phyloP scores from a whole-genome alignment of 2,113 vertebrate genomes.

The Calyptomena viridis region DNA sequence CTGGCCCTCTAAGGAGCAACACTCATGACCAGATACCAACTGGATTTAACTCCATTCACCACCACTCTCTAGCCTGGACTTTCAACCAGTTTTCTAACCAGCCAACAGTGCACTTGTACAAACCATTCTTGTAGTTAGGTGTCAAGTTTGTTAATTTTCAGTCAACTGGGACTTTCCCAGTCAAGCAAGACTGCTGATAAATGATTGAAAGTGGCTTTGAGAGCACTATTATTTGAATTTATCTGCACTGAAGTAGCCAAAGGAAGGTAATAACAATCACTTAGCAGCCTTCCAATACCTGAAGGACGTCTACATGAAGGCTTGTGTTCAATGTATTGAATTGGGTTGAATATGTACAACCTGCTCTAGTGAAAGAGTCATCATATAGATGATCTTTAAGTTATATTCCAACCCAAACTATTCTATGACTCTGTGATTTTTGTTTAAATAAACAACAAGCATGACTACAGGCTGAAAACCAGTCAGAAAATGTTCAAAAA shows the following conservation, averaged over 20 bases:
- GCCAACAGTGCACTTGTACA: rapidly evolving
- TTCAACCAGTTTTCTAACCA: not conserved
- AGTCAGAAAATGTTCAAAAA: not conserved
- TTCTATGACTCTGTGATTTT: not conserved
- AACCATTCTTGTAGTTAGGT: not conserved
- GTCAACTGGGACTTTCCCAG: not conserved
- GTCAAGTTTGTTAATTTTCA: not conserved
- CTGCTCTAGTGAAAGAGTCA: not conserved
- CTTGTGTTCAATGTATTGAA: not conserved
- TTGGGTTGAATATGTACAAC: not conserved
- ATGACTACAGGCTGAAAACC: not conserved
- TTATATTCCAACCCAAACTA: not conserved
- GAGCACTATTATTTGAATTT: not conserved
- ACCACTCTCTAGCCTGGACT: not conserved
- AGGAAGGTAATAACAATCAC: not conserved
- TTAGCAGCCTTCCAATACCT: not conserved
- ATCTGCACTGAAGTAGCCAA: not conserved
- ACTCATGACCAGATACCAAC: rapidly evolving
- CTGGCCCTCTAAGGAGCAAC: not conserved
- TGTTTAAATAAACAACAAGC: not conserved
- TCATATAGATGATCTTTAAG: not conserved
- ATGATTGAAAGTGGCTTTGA: not conserved
- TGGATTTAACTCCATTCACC: not conserved
- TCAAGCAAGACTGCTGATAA: not conserved
- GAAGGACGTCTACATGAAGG: not conserved